Evolutionary conservation across 2,113 vertebrate genomes (phyloP), one percentile per base, ranked within the genome.

Genomic region (Paedocypris sp.): DNA sequence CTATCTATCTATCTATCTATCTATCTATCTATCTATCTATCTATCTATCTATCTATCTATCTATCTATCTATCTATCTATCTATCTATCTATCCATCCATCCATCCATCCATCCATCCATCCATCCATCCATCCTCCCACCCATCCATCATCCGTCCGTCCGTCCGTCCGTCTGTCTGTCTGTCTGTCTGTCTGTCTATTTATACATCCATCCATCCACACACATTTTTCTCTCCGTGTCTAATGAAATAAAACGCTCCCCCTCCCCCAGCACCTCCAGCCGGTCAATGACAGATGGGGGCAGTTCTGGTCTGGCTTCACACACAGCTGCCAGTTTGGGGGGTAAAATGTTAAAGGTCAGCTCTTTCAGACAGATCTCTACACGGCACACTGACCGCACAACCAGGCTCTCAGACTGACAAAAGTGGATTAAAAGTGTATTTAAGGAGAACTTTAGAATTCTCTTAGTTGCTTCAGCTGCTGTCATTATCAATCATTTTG

Each of bases 211-310:
- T 19, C 38, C 13, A 56, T 28, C 47, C 13, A 62, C 11, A 28
- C 22, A 23, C 23, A 9, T 35, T 41, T 45, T 8, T 52, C 7
- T 51, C 22, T 45, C 54, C 28, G 12, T 25, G 45, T 19, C 15
- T 61, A 62, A 66, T 70, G 52, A 66, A 63, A 36, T 66, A 39
- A 64, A 29, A 59, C 41, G 26, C 9, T 29, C 8, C 25, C 39
- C 60, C 13, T 41, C 32, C 59, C 22, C 56, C 45, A 28, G 13
- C 38, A 73, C 71, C 78, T 72, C 75, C 75, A 66, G 80, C 72
- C 82, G 80, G 77, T 78, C 78, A 74, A 61, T 73, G 67, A 81
- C 85, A 87, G 84, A 86, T 87, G 84, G 82, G 71, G 71, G 72
- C 69, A 71, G 68, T 38, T 81, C 77, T 80, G 70, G 61, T 64